Conservation (phyloP, 2,888 invertebrate genomes). For the Tricholauxania praeusta region DNA sequence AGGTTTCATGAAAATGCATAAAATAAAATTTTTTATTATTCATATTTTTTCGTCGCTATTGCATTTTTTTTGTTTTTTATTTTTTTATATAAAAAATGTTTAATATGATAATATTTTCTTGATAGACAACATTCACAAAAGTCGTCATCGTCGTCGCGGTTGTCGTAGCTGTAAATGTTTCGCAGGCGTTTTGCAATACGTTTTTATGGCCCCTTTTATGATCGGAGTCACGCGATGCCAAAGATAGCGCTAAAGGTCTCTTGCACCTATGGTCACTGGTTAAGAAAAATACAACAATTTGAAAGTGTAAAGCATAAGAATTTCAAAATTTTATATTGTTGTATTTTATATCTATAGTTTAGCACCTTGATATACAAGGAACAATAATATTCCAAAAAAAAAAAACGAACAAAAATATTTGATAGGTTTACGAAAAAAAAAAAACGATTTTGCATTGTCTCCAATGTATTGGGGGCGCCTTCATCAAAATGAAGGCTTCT, state of each 20-base stretch:
- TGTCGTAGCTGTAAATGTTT: conserved; percentile 53
- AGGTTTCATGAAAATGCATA: conserved; percentile 36
- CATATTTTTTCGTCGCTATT: conserved; percentile 15
- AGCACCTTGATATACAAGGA: not conserved
- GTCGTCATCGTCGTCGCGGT: conserved; percentile 18
- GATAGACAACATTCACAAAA: not conserved
- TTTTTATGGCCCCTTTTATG: conserved; percentile 57
- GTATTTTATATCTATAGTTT: not conserved
- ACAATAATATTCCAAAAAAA: too few species aligned
- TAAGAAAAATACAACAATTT: too few species aligned
- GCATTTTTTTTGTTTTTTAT: conserved; percentile 60
- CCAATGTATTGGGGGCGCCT: too few species aligned
- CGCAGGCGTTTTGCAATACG: conserved; percentile 60
- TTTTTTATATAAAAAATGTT: conserved; percentile 59
- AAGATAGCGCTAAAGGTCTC: conserved; percentile 13
- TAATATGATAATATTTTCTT: conserved; percentile 57
- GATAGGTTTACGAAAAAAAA: too few species aligned
- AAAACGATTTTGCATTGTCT: too few species aligned
- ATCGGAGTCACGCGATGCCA: conserved; percentile 57
- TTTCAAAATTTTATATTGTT: too few species aligned
- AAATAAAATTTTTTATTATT: conserved; percentile 12
- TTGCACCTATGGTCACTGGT: not conserved
- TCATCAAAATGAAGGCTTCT: too few species aligned
- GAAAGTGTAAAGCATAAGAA: too few species aligned
- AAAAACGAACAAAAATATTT: too few species aligned